Evolutionary conservation across 2,888 invertebrate genomes (phyloP), one percentile per base, ranked within the genome.

Genomic region (Pyrocoelia pectoralis): DNA sequence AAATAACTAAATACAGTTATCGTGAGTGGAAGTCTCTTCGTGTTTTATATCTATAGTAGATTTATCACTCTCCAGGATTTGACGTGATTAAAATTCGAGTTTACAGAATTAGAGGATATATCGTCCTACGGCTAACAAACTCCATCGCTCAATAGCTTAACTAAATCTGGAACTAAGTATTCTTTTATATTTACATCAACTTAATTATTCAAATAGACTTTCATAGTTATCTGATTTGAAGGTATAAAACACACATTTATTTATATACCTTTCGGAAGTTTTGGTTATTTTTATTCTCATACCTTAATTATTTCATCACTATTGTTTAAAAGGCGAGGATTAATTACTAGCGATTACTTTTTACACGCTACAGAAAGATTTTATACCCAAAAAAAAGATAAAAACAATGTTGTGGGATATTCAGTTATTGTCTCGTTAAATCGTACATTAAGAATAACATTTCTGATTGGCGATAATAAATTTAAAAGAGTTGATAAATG

Each of bases 261-360:
- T 52, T 61, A 17, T 43, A 13, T 41, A 56, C 33, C 56, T 50
- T 56, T 56, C 61, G 56, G 61, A 56, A 61, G 56, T 56, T 56
- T 56, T 38, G 38, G 43, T 14, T 48, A 61, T 61, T 61, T 56
- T 64, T 52, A 62, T 56, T 62, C 53, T 57, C 17, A 33, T 2
- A 33, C n/a, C 52, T 52, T 62, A 64, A 64, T 59, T 62, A 56
- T 62, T 62, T 58, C 63, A 40, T 55, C 63, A 54, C 63, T 55
- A 64, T 64, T 64, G 63, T 64, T 54, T 50, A 59, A 58, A n/a
- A 55, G 50, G 12, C 54, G 29, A 28, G 48, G 54, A 64, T 64
- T 55, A 59, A 64, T 62, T 52, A 40, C 15, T 10, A 24, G 15
- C 57, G 41, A 58, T 55, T 58, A 40, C 58, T 59, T 59, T 50